phyloP scores from a whole-genome alignment of 1,140 invertebrate genomes.

The Heliconius melpomene region DNA sequence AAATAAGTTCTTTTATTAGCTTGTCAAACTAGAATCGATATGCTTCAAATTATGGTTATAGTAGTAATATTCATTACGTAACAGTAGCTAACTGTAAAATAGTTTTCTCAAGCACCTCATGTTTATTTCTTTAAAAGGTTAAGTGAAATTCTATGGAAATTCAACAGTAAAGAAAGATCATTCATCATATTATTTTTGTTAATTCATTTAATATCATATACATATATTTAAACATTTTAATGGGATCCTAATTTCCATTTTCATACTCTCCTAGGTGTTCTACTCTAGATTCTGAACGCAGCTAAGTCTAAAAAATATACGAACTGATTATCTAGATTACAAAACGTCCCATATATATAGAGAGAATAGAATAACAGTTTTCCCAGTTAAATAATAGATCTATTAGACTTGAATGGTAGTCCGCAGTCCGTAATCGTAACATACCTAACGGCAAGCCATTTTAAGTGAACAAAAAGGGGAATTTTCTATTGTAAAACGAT shows the following conservation, averaged over 20 bases:
- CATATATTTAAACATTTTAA: not conserved
- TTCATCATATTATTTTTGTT: not conserved
- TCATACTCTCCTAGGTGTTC: no score
- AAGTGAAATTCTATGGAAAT: slow-evolving; percentile 36
- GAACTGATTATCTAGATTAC: not conserved
- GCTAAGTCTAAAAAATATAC: no score
- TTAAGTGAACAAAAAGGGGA: slow-evolving; percentile 41
- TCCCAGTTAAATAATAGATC: slow-evolving; percentile 30
- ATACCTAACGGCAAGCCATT: slow-evolving; percentile 37
- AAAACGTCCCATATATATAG: not conserved
- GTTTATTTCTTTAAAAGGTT: slow-evolving; percentile 27
- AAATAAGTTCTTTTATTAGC: slow-evolving; percentile 14
- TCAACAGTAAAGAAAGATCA: slow-evolving; percentile 16
- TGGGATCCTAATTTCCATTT: not conserved
- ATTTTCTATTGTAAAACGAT: slow-evolving; percentile 43
- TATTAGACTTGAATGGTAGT: slow-evolving; percentile 11
- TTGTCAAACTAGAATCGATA: slow-evolving; percentile 14
- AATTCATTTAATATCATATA: not conserved
- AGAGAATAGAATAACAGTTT: slow-evolving; percentile 29
- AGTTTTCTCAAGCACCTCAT: slow-evolving; percentile 23
- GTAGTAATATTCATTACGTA: slow-evolving; percentile 30
- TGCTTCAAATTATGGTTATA: slow-evolving; percentile 21
- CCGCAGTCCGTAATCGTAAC: slow-evolving; percentile 28
- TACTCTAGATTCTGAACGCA: no score
- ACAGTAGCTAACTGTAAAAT: slow-evolving; percentile 16